These are phyloP conservation scores for Scotopteryx bipunctaria DNA, from an alignment of 2,888 invertebrate species.

Conservation along the genomic window DNA sequence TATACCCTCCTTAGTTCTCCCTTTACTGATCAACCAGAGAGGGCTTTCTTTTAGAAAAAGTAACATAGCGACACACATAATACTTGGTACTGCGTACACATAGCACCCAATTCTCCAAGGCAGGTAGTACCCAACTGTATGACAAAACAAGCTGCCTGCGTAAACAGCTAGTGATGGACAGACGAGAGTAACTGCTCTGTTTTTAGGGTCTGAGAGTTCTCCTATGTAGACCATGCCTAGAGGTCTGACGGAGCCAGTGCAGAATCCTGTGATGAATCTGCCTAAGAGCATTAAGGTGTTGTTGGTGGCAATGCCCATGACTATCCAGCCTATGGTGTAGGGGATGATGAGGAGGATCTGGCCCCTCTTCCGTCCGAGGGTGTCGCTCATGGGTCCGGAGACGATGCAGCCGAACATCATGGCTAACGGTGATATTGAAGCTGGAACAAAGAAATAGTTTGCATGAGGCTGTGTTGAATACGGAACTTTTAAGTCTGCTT, in stretches of 20 bases:
- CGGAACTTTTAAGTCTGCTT: neutral
- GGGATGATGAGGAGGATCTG: conserved; percentile 48
- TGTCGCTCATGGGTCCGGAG: conserved; percentile 54
- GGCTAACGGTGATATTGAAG: conserved; percentile 49
- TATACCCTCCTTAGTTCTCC: conserved; percentile 48
- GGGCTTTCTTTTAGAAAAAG: conserved; percentile 59
- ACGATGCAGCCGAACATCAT: conserved; percentile 55
- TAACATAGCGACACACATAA: conserved; percentile 42
- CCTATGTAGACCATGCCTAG: conserved; percentile 52
- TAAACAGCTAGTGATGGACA: conserved; percentile 45
- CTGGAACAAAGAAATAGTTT: conserved; percentile 43
- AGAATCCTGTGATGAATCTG: conserved; percentile 52
- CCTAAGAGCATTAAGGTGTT: conserved; percentile 48
- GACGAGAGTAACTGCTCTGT: conserved; percentile 49
- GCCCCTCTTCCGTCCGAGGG: conserved; percentile 51
- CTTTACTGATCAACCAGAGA: conserved; percentile 57
- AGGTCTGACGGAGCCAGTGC: conserved; percentile 50
- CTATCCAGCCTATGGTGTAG: conserved; percentile 52
- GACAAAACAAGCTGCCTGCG: conserved; percentile 49
- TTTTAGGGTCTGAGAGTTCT: conserved; percentile 57
- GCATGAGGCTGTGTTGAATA: neutral
- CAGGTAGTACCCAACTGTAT: conserved; percentile 46
- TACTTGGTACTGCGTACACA: conserved; percentile 46
- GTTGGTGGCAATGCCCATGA: conserved; percentile 45
- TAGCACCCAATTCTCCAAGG: conserved; percentile 50